Evolutionary conservation across 2,888 invertebrate genomes (phyloP), one percentile per base, ranked within the genome.

Genomic region (Lasioglossum calceatum): DNA sequence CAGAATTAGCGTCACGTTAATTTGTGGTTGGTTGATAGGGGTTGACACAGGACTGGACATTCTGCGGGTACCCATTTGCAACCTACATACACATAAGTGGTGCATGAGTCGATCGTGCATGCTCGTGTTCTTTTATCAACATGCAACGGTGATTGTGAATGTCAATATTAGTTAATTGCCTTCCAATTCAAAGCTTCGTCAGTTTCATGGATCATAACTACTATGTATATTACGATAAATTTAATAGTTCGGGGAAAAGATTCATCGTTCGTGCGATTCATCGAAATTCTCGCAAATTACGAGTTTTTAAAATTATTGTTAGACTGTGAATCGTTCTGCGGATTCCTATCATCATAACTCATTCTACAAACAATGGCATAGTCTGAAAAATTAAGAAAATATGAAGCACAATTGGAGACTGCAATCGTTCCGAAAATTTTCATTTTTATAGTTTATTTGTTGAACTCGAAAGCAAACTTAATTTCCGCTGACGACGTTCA

Each of bases 31-130:
- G 32, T 79, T 74, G 39, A 88, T 88, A 79, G 79, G 88, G 88
- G 88, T 61, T n/a, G 47, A 36, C 74, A 42, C 80, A 86, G 79
- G 81, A 88, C 72, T 74, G 67, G 77, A 81, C 81, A 87, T 77
- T 85, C 88, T 89, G 87, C 88, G 89, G 89, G 89, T 58, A 73
- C 89, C 89, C 87, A 79, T 82, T 88, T 81, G 27, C 74, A 78
- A 32, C 78, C 72, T 54, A 80, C 80, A 76, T 61, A 42, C 19
- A 1, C 32, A 39, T 70, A 70, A 70, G 10, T 39, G 70, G 19
- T 23, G 32, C 70, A 77, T 61, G 86, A 79, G 44, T 36, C 81
- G 72, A 67, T 19, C 71, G 39, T 81, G 50, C 47, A 73, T 67
- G 67, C 47, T 77, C 47, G 36, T 75, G 19, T 19, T 73, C 47